Base-by-base conservation (phyloP, 53 echinoderm and acorn worm genomes). In the Crossaster papposus region DNA sequence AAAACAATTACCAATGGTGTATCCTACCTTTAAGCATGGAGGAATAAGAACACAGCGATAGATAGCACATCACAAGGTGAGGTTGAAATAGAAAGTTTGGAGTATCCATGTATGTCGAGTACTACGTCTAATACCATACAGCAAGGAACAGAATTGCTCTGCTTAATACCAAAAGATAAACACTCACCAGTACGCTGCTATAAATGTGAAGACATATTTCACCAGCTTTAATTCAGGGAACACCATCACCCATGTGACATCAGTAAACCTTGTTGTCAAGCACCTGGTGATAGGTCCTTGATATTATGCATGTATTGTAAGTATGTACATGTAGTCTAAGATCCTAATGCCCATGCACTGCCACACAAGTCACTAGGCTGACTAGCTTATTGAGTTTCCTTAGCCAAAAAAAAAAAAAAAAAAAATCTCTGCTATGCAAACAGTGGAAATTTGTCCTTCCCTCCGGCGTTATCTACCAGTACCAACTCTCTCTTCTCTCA, bases 181-280 rank as follows among this genome's bases (percentile, higher is more conserved):
- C 68, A 68, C 68, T 68, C 68, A 68, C 68, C 68, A 68, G 28
- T 26, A 68, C 68, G n/a, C n/a, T n/a, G n/a, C n/a, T n/a, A n/a
- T n/a, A n/a, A n/a, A n/a, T n/a, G 28, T 10, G 28, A 28, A n/a
- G 68, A 68, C 68, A 11, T 3, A 6, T 68, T 68, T 68, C 17
- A 26, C 68, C n/a, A 23, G 28, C n/a, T 10, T 68, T n/a, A n/a
- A n/a, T 10, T 68, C 28, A 0, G 24, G 28, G 7, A 0, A 34
- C 36, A 3, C 28, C 35, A 34, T 18, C 4, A 36, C 23, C 33
- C 36, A 22, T 33, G 22, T 22, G 18, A 14, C 33, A 36, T 36
- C 34, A 74, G 71, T 31, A 30, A 35, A 30, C 36, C 17, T 35
- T 33, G 58, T 58, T 58, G 58, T 58, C 58, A 58, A 58, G 58